Evolutionary conservation across 2,888 invertebrate species (phyloP).

Genomic region (Lochmaea capreae): DNA sequence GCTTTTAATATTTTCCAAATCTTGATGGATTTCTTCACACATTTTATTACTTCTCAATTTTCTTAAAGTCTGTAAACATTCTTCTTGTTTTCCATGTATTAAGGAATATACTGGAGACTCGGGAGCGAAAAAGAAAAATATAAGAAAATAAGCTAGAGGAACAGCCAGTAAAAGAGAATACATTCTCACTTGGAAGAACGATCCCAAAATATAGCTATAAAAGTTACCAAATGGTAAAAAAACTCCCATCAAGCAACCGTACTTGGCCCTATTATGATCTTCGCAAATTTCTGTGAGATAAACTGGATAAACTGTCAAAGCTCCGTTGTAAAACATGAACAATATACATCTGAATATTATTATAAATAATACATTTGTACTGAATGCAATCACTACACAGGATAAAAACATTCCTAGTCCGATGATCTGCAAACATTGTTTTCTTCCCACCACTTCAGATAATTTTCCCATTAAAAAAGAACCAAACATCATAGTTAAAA

Average conservation of each 20-base stretch:
- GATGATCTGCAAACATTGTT: conserved; percentile 73
- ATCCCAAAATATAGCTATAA: conserved; percentile 34
- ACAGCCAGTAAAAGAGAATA: conserved; percentile 31
- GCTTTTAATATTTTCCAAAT: conserved; percentile 17
- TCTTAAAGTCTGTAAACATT: conserved; percentile 21
- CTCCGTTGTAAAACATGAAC: conserved; percentile 24
- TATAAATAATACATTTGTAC: conserved; percentile 31
- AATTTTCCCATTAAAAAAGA: conserved; percentile 40
- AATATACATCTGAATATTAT: conserved; percentile 27
- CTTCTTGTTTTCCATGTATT: not conserved
- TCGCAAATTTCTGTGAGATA: conserved; percentile 38
- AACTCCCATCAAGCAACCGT: conserved; percentile 29
- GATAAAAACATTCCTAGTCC: conserved; percentile 73
- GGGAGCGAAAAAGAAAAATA: conserved; percentile 26
- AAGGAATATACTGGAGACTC: conserved; percentile 34
- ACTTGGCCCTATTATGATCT: conserved; percentile 37
- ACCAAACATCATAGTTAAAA: conserved; percentile 43
- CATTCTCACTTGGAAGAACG: conserved; percentile 15
- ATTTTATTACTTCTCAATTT: conserved; percentile 24
- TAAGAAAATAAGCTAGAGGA: conserved; percentile 23
- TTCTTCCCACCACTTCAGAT: conserved; percentile 67
- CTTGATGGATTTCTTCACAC: conserved; percentile 24
- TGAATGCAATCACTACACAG: conserved; percentile 36
- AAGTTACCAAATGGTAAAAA: conserved; percentile 35
- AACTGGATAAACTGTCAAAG: conserved; percentile 22